phyloP scores from a whole-genome alignment of 2,113 vertebrate genomes.

The Laterallus jamaicensis region DNA sequence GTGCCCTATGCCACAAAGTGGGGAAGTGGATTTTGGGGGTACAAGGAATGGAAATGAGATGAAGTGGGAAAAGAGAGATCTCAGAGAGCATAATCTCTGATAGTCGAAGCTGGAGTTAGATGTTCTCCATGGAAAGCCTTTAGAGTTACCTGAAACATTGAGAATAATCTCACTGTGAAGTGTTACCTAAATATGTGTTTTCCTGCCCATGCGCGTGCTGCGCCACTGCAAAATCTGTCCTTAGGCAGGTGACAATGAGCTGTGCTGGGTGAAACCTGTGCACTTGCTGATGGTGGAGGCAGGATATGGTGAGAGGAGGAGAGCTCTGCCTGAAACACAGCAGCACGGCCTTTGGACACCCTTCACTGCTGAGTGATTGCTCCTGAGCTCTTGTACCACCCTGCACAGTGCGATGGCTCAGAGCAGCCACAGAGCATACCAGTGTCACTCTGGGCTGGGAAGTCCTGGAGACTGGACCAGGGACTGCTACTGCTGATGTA shows the following conservation, averaged over 20 bases:
- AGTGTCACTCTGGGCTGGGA: neutral
- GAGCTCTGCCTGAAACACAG: neutral
- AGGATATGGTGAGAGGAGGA: neutral
- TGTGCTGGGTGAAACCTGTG: neutral
- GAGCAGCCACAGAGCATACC: neutral
- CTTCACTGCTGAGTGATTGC: neutral
- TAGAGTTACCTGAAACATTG: neutral
- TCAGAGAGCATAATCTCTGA: neutral
- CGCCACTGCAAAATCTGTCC: neutral
- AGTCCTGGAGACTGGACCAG: neutral
- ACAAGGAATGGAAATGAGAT: neutral
- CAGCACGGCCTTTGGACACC: neutral
- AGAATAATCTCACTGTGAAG: neutral
- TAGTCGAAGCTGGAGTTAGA: neutral
- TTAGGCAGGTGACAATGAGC: neutral
- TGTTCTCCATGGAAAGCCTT: neutral
- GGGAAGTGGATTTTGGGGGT: neutral
- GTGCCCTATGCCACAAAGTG: neutral
- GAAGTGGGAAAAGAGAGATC: neutral
- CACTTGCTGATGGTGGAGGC: neutral
- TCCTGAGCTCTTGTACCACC: neutral
- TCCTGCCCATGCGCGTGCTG: accelerated
- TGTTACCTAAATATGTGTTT: neutral
- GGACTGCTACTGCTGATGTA: accelerated
- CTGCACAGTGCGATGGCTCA: accelerated